These are phyloP conservation scores for Nothobranchius kuhntae DNA, from an alignment of 2,113 vertebrate species.

Conservation along the genomic window DNA sequence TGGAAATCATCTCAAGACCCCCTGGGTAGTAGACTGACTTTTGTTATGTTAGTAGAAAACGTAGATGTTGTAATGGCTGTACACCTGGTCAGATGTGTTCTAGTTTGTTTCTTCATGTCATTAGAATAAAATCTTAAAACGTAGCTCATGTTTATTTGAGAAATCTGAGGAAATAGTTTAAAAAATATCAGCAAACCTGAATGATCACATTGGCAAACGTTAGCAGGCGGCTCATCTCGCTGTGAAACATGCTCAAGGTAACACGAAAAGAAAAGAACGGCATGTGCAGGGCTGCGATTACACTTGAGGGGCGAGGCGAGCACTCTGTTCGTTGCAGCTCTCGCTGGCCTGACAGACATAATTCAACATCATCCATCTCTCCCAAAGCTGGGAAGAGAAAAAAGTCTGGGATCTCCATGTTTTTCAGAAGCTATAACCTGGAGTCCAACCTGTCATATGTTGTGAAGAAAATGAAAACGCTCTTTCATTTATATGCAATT, in stretches of 20 bases:
- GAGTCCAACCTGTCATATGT: slow-evolving; percentile 1
- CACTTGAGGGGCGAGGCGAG: slow-evolving; percentile 10
- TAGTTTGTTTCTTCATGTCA: too few relatives aligned
- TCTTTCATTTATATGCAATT: not conserved
- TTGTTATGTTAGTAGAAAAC: too few relatives aligned
- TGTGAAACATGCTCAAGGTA: not conserved
- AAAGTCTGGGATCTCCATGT: not conserved
- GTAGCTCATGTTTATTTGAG: too few relatives aligned
- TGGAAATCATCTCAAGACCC: too few relatives aligned
- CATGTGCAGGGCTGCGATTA: slow-evolving; percentile 40
- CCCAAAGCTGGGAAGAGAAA: slow-evolving; percentile 14
- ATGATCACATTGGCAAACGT: not conserved
- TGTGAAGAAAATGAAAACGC: not conserved
- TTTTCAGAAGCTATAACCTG: not conserved
- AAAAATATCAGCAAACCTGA: slow-evolving; percentile 4
- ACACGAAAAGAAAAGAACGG: slow-evolving; percentile 18
- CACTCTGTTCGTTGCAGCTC: not conserved
- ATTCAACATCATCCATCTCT: slow-evolving; percentile 7
- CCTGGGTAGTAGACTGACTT: too few relatives aligned
- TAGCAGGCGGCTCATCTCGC: not conserved
- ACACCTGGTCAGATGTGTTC: too few relatives aligned
- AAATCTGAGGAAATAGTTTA: too few relatives aligned
- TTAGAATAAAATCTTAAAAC: too few relatives aligned
- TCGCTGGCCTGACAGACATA: slow-evolving; percentile 9
- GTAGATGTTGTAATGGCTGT: too few relatives aligned